Conservation (phyloP, 2,797 vertebrate species). For the Tinamus major region DNA sequence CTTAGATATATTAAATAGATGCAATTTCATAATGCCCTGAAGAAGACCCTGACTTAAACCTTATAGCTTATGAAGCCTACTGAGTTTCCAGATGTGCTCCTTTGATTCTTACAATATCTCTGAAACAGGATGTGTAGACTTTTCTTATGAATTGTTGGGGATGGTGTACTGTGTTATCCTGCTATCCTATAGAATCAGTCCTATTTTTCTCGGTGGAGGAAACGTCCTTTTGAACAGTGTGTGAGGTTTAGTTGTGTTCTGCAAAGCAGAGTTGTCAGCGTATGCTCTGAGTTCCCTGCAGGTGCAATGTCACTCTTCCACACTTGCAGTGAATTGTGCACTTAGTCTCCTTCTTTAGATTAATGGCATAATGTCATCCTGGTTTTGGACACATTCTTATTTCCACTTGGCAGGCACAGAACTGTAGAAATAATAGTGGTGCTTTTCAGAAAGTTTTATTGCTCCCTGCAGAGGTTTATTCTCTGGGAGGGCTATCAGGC, state of each 20-base stretch:
- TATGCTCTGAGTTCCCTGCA: not conserved
- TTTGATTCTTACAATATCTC: not conserved
- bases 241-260: not conserved
- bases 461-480: not conserved
- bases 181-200: not conserved
- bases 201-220: not conserved
- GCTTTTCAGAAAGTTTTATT: constrained; percentile 1
- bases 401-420: constrained; percentile 1
- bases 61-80: not conserved
- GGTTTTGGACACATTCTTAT: constrained; percentile 2
- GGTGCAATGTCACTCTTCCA: not conserved
- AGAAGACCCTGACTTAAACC: not conserved
- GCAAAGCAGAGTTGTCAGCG: not conserved
- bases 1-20: not conserved
- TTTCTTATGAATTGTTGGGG: not conserved
- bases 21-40: not conserved
- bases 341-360: not conserved
- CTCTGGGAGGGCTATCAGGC: not conserved
- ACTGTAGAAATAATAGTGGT: not conserved
- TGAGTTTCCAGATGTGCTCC: not conserved
- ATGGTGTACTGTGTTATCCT: not conserved
- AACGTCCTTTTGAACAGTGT: not conserved
- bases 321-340: not conserved
- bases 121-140: not conserved
- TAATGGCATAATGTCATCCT: constrained; percentile 33